These are phyloP conservation scores for Chaetodon auriga DNA, from an alignment of 2,113 vertebrate genomes.

Conservation along the genomic window DNA sequence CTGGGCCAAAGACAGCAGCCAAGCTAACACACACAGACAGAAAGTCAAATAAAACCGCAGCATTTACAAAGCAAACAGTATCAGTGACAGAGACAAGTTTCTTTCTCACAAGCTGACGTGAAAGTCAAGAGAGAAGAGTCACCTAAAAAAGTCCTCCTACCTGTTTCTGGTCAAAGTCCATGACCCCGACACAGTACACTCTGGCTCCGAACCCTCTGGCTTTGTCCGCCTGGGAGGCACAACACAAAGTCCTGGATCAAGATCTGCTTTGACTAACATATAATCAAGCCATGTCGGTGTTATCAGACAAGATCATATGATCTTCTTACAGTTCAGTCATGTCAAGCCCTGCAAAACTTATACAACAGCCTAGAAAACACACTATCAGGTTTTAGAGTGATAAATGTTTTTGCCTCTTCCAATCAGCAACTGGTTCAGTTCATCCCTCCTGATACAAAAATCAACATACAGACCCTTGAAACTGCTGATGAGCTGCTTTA, in stretches of 20 bases:
- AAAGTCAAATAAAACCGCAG: constrained; percentile 53
- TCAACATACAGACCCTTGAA: not conserved
- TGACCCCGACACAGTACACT: constrained; percentile 96
- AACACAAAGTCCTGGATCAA: constrained; percentile 1
- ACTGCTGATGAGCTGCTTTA: not conserved
- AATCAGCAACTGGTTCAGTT: not conserved
- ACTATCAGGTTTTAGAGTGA: not conserved
- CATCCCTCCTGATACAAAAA: constrained; percentile 7
- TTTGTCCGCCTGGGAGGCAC: constrained; percentile 84
- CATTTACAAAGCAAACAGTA: constrained; percentile 45
- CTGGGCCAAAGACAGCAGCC: constrained; percentile 24
- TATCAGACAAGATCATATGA: not conserved
- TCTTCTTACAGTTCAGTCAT: too few species aligned
- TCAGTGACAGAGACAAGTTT: constrained; percentile 21
- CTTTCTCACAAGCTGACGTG: constrained; percentile 9
- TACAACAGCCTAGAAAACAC: not conserved
- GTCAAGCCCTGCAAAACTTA: not conserved
- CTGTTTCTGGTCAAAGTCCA: constrained; percentile 94
- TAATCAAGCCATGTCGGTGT: not conserved
- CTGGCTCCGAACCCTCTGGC: constrained; percentile 90
- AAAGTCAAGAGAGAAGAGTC: constrained; percentile 1
- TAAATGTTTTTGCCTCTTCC: not conserved
- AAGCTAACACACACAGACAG: constrained; percentile 8
- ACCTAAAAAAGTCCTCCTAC: constrained; percentile 74
- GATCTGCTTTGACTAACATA: not conserved